These are phyloP conservation scores for Leucoraja erinaceus DNA, from an alignment of 2,113 vertebrate genomes.

Conservation along the genomic window DNA sequence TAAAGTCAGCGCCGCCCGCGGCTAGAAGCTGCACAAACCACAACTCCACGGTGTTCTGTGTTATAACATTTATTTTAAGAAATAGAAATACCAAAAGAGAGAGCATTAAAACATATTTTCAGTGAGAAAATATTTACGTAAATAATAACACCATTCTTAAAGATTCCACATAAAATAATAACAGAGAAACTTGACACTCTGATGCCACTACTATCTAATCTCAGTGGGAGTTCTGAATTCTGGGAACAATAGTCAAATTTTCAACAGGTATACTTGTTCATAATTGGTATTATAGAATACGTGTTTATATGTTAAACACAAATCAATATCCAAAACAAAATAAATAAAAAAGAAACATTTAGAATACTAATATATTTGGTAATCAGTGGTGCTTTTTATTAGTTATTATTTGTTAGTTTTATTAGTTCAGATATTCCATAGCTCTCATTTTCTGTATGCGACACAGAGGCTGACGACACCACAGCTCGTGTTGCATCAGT, in stretches of 20 bases:
- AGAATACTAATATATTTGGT: no score
- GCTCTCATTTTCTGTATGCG: no score
- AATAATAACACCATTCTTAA: neutral
- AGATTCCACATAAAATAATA: neutral
- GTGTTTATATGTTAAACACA: no score
- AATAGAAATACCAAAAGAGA: neutral
- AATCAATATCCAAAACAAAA: no score
- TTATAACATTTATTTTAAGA: neutral
- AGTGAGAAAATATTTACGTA: constrained; percentile 4
- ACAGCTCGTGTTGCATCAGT: no score
- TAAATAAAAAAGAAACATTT: no score
- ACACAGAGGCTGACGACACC: no score
- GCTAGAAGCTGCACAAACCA: no score
- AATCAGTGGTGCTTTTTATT: no score
- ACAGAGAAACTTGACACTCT: neutral
- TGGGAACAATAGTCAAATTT: neutral
- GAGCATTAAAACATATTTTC: neutral
- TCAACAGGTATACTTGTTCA: neutral
- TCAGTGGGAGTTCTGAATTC: neutral
- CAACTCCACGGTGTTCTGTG: neutral
- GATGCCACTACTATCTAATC: neutral
- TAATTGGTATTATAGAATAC: neutral
- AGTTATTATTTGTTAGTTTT: no score
- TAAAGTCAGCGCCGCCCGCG: no score
- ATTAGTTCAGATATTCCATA: no score